phyloP scores from a whole-genome alignment of 2,113 vertebrate species.

The Pampusana beccarii region DNA sequence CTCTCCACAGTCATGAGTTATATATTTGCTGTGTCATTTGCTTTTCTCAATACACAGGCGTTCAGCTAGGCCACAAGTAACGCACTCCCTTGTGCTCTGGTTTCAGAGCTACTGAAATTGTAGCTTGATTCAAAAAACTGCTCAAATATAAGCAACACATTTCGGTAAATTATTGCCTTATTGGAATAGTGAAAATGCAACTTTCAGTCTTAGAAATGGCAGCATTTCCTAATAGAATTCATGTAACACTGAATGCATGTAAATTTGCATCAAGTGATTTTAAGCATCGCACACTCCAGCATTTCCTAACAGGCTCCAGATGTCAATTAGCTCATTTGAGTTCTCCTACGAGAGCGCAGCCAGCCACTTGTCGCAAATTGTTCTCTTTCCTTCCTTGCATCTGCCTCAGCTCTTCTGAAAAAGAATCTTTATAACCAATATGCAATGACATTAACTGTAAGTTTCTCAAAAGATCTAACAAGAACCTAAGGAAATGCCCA shows the following conservation, averaged over 20 bases:
- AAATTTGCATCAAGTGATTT: neutral
- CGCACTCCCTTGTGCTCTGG: neutral
- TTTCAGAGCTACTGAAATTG: neutral
- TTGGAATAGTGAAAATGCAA: neutral
- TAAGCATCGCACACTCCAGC: neutral
- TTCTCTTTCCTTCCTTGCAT: neutral
- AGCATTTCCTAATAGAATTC: neutral
- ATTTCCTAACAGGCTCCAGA: constrained; percentile 27
- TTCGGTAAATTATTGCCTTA: neutral
- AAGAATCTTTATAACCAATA: neutral
- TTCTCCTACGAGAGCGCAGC: neutral
- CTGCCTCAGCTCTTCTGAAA: neutral
- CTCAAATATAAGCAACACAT: neutral
- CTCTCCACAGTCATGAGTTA: constrained; percentile 49
- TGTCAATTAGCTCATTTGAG: neutral
- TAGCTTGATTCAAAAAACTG: neutral
- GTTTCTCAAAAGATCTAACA: neutral
- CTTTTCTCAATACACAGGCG: constrained; percentile 11
- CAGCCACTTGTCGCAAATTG: neutral
- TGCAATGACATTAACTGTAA: neutral
- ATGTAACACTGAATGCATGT: neutral
- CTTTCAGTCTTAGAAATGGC: neutral
- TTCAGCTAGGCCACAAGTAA: constrained; percentile 29
- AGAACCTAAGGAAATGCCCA: neutral
- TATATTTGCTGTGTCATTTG: constrained; percentile 67